These are phyloP conservation scores for Stercorarius parasiticus DNA, from an alignment of 2,113 vertebrate species.

Conservation along the genomic window DNA sequence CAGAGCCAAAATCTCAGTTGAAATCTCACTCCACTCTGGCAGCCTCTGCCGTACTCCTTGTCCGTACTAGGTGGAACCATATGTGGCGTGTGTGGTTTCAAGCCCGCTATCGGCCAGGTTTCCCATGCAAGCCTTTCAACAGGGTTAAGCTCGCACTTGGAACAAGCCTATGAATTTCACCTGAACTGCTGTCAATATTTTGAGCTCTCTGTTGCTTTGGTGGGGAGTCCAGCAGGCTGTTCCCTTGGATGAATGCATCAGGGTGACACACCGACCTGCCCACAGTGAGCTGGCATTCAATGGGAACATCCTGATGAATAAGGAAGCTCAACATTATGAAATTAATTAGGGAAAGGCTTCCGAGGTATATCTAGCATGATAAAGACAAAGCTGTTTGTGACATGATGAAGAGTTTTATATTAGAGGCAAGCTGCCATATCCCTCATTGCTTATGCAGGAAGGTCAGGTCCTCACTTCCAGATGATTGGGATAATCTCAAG, in stretches of 20 bases:
- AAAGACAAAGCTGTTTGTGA: neutral
- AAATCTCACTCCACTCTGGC: constrained; percentile 2
- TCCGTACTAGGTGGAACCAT: neutral
- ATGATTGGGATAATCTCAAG: neutral
- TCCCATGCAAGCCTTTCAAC: neutral
- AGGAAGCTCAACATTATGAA: neutral
- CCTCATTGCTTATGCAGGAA: neutral
- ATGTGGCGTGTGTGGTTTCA: neutral
- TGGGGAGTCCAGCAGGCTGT: neutral
- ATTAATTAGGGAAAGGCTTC: neutral
- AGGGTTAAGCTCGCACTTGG: neutral
- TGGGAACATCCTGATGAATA: neutral
- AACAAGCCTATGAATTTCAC: neutral
- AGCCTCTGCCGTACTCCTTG: neutral
- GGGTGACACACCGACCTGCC: neutral
- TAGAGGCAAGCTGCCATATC: neutral
- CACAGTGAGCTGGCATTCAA: neutral
- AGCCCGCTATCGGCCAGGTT: neutral
- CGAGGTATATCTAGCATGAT: neutral
- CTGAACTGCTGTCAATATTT: neutral
- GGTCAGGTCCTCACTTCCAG: neutral
- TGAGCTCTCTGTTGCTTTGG: neutral
- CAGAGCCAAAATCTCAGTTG: neutral
- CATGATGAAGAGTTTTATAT: neutral
- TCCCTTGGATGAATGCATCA: neutral